phyloP scores from a whole-genome alignment of 23 tunicate genomes.

The Ciona savignyi region DNA sequence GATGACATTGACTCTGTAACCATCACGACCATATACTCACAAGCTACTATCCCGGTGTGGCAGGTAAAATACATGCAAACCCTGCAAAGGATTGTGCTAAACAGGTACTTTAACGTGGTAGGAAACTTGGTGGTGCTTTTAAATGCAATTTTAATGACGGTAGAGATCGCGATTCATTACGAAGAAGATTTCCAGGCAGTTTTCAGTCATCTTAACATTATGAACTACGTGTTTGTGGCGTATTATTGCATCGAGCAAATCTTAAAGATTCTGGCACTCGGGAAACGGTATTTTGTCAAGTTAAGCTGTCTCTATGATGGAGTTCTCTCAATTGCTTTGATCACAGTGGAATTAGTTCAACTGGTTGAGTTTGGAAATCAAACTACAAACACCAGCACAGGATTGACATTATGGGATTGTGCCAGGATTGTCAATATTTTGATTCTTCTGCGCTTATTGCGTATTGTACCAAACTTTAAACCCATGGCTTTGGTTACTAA shows the following conservation, averaged over 20 bases:
- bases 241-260: constrained; percentile 72
- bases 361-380: constrained; percentile 44
- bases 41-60: constrained; percentile 29
- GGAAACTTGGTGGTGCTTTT: constrained; percentile 73
- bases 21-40: neutral
- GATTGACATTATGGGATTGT: constrained; percentile 84
- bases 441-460: constrained; percentile 74
- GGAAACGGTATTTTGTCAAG: constrained; percentile 63
- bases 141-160: constrained; percentile 82
- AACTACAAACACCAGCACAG: constrained; percentile 5
- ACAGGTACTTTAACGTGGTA: constrained; percentile 43
- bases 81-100: constrained; percentile 34
- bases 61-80: neutral
- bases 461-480: constrained; percentile 87
- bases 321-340: constrained; percentile 60
- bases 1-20: constrained; percentile 22
- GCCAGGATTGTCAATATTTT: constrained; percentile 89
- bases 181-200: constrained; percentile 67
- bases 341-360: constrained; percentile 56
- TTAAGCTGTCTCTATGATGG: constrained; percentile 72
- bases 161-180: constrained; percentile 91
- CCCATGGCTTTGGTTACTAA: constrained; percentile 87
- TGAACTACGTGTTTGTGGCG: constrained; percentile 79
- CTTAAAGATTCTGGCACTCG: constrained; percentile 60
- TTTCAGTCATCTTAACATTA: constrained; percentile 75